Conservation (phyloP, 2,888 invertebrate genomes). For the Dryobotodes eremita region DNA sequence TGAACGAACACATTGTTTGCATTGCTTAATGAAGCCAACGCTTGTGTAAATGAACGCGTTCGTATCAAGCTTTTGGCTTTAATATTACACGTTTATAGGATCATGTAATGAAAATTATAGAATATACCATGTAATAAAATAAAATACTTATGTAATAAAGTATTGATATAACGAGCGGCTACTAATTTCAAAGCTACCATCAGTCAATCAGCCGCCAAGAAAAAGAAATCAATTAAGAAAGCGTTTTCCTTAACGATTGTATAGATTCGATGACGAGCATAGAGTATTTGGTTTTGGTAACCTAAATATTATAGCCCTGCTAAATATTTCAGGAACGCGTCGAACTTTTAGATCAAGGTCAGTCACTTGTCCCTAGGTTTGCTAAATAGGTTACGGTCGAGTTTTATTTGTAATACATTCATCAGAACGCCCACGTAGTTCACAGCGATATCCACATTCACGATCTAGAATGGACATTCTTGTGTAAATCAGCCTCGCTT, state of each 20-base stretch:
- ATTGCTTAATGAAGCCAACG: constrained; percentile 54
- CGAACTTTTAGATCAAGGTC: constrained; percentile 69
- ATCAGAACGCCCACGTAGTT: constrained; percentile 57
- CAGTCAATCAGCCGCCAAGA: constrained; percentile 1
- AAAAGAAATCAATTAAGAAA: constrained; percentile 34
- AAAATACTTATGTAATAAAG: no score
- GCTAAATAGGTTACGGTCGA: constrained; percentile 64
- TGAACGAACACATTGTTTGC: constrained; percentile 60
- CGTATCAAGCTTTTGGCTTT: constrained; percentile 25
- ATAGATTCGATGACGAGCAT: constrained; percentile 25
- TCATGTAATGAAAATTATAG: not conserved
- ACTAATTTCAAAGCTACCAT: constrained; percentile 13
- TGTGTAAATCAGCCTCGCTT: constrained; percentile 30
- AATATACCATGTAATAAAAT: not conserved
- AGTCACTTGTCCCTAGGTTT: constrained; percentile 55
- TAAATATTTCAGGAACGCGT: constrained; percentile 57
- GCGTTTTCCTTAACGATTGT: constrained; percentile 15
- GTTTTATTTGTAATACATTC: constrained; percentile 58
- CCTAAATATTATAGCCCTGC: constrained; percentile 30
- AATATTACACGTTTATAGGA: constrained; percentile 18
- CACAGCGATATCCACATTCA: constrained; percentile 35
- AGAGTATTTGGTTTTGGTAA: constrained; percentile 53
- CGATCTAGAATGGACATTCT: constrained; percentile 35
- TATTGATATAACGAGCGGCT: not conserved
- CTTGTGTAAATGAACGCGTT: constrained; percentile 50